Evolutionary conservation across 2,888 invertebrate species (phyloP).

Genomic region (Thymelicus acteon): DNA sequence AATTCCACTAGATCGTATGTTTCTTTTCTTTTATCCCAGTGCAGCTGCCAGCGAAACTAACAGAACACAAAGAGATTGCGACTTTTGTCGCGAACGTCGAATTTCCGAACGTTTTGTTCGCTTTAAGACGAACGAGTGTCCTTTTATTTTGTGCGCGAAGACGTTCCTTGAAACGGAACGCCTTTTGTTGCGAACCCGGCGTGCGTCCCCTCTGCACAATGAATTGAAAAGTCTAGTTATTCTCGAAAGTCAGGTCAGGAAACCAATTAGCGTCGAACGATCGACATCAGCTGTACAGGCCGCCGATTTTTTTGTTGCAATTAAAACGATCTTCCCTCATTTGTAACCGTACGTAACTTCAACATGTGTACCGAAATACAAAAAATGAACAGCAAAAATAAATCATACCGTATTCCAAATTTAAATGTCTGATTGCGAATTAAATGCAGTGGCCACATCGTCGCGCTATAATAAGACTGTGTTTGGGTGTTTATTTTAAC

Average conservation of each 20-base stretch:
- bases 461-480: constrained; percentile 80
- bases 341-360: constrained; percentile 43
- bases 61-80: constrained; percentile 76
- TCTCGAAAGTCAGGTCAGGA: constrained; percentile 65
- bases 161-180: constrained; percentile 74
- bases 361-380: constrained; percentile 39
- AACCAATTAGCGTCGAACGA: constrained; percentile 58
- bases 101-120: constrained; percentile 71
- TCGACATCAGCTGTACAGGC: constrained; percentile 27
- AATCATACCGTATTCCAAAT: constrained; percentile 74
- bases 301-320: constrained; percentile 51
- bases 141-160: constrained; percentile 68
- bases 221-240: constrained; percentile 43
- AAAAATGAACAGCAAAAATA: constrained; percentile 60
- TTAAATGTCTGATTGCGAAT: constrained; percentile 73
- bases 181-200: constrained; percentile 66
- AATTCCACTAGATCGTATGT: constrained; percentile 71
- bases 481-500: constrained; percentile 83
- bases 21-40: constrained; percentile 72
- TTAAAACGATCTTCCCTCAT: constrained; percentile 55
- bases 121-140: constrained; percentile 63
- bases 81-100: constrained; percentile 74
- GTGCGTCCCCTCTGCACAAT: constrained; percentile 54
- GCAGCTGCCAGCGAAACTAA: constrained; percentile 75
- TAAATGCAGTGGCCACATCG: constrained; percentile 76